These are phyloP conservation scores for Tichodroma muraria DNA, from an alignment of 2,113 vertebrate species.

Conservation along the genomic window DNA sequence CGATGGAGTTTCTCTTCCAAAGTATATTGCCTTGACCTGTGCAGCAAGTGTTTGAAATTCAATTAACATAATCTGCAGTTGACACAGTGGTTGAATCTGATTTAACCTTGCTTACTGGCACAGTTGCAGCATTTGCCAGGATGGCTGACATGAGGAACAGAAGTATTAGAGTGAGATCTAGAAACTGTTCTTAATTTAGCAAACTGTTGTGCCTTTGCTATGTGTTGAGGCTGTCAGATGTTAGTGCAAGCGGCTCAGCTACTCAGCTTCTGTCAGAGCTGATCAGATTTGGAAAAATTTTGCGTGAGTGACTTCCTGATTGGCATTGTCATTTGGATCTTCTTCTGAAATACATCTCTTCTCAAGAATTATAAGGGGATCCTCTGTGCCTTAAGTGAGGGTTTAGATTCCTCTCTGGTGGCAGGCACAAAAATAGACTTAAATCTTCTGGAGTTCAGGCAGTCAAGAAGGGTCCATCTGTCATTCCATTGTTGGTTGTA, in stretches of 20 bases:
- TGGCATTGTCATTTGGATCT: neutral
- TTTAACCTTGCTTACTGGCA: neutral
- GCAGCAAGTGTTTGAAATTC: neutral
- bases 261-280: neutral
- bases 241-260: neutral
- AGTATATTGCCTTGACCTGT: neutral
- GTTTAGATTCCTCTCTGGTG: neutral
- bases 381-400: accelerated
- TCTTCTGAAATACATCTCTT: neutral
- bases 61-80: neutral
- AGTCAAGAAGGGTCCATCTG: neutral
- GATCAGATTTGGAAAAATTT: neutral
- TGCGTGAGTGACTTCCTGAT: neutral
- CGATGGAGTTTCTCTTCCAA: neutral
- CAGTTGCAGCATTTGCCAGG: neutral
- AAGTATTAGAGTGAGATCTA: neutral
- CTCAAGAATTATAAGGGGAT: neutral
- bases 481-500: neutral
- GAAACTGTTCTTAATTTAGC: neutral
- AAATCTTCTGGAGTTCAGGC: neutral
- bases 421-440: neutral
- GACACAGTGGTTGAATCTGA: neutral
- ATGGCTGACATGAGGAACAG: neutral
- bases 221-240: neutral
- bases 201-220: neutral